Percentiles rank a stretch among this genome's conserved stretches.
Conservation (phyloP, 1,140 invertebrate species). For the Drosophila bocqueti region DNA sequence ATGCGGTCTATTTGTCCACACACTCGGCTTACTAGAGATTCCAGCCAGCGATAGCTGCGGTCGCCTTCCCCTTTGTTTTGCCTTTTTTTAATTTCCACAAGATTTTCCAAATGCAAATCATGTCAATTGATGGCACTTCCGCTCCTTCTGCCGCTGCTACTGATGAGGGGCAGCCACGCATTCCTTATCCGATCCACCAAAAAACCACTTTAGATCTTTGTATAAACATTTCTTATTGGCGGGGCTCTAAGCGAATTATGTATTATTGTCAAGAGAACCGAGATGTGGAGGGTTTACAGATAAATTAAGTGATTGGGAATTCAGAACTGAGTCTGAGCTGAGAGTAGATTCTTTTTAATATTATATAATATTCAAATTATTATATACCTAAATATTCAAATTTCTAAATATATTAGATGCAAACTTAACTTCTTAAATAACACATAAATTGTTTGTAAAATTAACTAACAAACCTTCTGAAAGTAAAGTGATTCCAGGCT, state of each 20-base stretch:
- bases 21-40: constrained; percentile 45
- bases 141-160: not conserved
- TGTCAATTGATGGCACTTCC: constrained; percentile 19
- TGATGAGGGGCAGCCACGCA: constrained; percentile 5
- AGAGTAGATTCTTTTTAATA: too few species aligned
- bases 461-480: not conserved
- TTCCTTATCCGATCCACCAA: constrained; percentile 28
- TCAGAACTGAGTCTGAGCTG: not conserved
- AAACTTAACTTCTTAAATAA: not conserved
- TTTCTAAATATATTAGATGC: not conserved
- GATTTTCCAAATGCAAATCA: constrained; percentile 73
- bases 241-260: constrained; percentile 13
- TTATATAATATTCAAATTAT: too few species aligned
- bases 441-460: not conserved
- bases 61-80: constrained; percentile 48
- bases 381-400: too few species aligned
- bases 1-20: constrained; percentile 26
- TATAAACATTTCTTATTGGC: constrained; percentile 4
- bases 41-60: constrained; percentile 46
- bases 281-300: not conserved
- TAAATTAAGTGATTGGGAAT: not conserved
- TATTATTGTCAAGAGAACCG: not conserved
- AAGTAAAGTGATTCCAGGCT: not conserved
- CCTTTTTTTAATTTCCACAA: constrained; percentile 60
- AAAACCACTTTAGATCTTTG: constrained; percentile 15